These are phyloP conservation scores for Marcusenius ussheri DNA, from an alignment of 2,113 vertebrate genomes.

Conservation along the genomic window DNA sequence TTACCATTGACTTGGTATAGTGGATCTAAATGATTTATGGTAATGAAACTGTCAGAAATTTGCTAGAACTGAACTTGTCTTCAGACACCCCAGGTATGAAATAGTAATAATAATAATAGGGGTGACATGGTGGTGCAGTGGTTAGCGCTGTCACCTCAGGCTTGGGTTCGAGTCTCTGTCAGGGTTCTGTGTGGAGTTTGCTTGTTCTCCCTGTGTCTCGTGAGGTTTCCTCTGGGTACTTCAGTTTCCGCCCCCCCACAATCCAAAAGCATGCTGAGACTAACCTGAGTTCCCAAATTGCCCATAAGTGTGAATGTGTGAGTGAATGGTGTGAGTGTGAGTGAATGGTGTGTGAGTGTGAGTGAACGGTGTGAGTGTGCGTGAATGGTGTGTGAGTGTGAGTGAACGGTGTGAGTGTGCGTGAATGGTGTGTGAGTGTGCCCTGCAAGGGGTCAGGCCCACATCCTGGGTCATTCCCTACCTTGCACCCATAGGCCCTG, in stretches of 20 bases:
- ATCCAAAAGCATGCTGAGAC: neutral
- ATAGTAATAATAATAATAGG: neutral
- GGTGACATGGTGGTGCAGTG: neutral
- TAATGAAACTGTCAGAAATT: neutral
- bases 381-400: neutral
- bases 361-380: too few species aligned
- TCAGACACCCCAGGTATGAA: neutral
- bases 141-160: neutral
- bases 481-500: neutral
- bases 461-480: neutral
- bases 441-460: neutral
- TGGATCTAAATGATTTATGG: neutral
- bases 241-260: neutral
- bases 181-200: neutral
- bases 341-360: neutral
- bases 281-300: neutral
- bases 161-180: neutral
- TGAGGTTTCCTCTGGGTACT: neutral
- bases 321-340: neutral
- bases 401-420: too few species aligned
- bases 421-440: neutral
- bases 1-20: neutral
- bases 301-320: neutral
- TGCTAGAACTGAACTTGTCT: neutral
- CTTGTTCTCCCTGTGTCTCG: neutral